Percentiles rank a stretch among this genome's conserved stretches.
Conservation (phyloP, 2,888 invertebrate species). For the Drosophila leonis region DNA sequence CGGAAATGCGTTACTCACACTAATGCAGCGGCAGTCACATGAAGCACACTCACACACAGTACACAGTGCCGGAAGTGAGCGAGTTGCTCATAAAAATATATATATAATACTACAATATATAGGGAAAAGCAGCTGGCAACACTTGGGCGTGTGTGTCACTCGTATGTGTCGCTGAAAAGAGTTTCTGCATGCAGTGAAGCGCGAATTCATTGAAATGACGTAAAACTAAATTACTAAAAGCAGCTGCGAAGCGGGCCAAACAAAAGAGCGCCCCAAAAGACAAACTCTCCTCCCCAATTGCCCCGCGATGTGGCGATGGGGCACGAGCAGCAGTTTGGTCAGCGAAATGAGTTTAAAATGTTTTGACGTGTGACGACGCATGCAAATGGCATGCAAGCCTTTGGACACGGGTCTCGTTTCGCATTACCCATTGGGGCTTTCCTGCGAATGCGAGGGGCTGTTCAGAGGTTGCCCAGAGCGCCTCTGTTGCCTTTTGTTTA, state of each 20-base stretch:
- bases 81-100: constrained; percentile 45
- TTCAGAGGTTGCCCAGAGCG: not conserved
- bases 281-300: not conserved
- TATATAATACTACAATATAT: not conserved
- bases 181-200: constrained; percentile 57
- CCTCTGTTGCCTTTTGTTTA: constrained; percentile 21
- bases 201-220: constrained; percentile 50
- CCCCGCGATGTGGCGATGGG: not conserved
- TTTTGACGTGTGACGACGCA: constrained; percentile 60
- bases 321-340: not conserved
- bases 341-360: constrained; percentile 50
- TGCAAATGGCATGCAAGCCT: constrained; percentile 44
- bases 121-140: constrained; percentile 35
- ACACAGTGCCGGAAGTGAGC: constrained; percentile 51
- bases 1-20: constrained; percentile 67
- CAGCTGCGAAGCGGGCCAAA: constrained; percentile 17
- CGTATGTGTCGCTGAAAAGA: constrained; percentile 45
- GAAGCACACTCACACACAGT: constrained; percentile 1
- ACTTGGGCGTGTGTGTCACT: constrained; percentile 19
- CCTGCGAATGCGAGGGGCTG: not conserved
- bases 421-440: constrained; percentile 14
- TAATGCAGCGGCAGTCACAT: constrained; percentile 13
- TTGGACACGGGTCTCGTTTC: constrained; percentile 31
- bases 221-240: constrained; percentile 43
- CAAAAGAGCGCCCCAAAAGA: constrained; percentile 19